Evolutionary conservation across 2,113 vertebrate genomes (phyloP), one percentile per base, ranked within the genome.

Genomic region (Ailuropoda melanoleuca): DNA sequence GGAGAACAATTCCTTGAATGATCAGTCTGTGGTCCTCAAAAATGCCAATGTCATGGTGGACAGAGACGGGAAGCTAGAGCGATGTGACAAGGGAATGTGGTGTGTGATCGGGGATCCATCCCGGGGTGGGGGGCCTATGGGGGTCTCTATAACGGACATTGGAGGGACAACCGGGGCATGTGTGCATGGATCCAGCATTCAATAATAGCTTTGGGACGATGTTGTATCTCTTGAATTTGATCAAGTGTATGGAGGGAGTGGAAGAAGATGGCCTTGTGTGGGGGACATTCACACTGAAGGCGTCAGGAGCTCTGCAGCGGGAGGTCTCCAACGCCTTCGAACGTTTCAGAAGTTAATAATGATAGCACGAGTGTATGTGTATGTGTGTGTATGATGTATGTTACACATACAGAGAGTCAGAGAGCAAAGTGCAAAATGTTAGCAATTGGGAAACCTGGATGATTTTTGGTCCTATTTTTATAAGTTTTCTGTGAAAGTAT

Each of bases 111-210:
- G 55, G 26, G 46, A 15, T 24, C 23, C 5, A 15, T 19, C 18
- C 7, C 26, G 2, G 14, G 3, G 4, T 64, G 62, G 14, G 31
- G 0, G 1, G 3, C 13, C 17, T 3, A 24, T 8, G 3, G 39
- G 11, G 24, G 37, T 11, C 46, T 58, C 91, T 81, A 6, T 13
- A 92, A 24, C n/a, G 82, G 60, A 58, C 10, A 0, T 26, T 43
- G 43, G 4, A 77, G 13, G 75, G 37, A 21, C 62, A 9, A 11
- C 3, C 13, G 11, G 23, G 18, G 48, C n/a, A 6, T 31, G 3
- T 15, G 14, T 9, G 21, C 11, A 1, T 1, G 8, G 39, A 13
- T 37, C 56, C 4, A 1, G 19, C 39, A 23, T 12, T 46, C 26
- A 11, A 21, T 46, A 19, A 46, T 4, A 14, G 8, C 66, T 81